A percentile compares a stretch with the other conserved stretches of the same genome.
phyloP scores from a whole-genome alignment of 2,113 vertebrate species.

The Athene noctua region DNA sequence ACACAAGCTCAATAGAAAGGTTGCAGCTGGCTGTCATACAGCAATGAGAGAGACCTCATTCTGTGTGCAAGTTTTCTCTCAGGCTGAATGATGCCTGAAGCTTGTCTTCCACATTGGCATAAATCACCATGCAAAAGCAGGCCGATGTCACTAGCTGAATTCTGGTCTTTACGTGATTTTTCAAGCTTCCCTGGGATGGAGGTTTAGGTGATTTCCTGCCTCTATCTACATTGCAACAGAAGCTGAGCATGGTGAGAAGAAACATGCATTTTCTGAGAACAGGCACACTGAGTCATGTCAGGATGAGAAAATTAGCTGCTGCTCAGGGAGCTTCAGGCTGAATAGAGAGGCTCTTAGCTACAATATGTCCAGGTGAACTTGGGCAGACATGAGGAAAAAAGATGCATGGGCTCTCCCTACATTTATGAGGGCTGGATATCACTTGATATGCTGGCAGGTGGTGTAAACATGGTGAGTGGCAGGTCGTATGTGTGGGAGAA shows the following conservation, averaged over 20 bases:
- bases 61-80: not conserved
- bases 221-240: not conserved
- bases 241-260: not conserved
- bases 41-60: not conserved
- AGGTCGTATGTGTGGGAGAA: accelerated
- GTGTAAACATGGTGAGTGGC: accelerated
- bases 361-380: accelerated
- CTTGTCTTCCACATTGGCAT: not conserved
- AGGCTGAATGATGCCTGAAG: not conserved
- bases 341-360: not conserved
- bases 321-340: not conserved
- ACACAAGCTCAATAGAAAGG: not conserved
- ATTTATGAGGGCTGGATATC: not conserved
- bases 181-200: not conserved
- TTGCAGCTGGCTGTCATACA: not conserved
- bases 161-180: not conserved
- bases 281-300: not conserved
- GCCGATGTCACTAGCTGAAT: not conserved
- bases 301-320: not conserved
- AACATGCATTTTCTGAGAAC: not conserved
- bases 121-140: not conserved
- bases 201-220: not conserved
- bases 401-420: not conserved
- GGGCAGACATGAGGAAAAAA: not conserved
- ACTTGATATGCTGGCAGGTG: not conserved